phyloP scores from a whole-genome alignment of 2,888 invertebrate genomes.

The Siphlonurus alternatus region DNA sequence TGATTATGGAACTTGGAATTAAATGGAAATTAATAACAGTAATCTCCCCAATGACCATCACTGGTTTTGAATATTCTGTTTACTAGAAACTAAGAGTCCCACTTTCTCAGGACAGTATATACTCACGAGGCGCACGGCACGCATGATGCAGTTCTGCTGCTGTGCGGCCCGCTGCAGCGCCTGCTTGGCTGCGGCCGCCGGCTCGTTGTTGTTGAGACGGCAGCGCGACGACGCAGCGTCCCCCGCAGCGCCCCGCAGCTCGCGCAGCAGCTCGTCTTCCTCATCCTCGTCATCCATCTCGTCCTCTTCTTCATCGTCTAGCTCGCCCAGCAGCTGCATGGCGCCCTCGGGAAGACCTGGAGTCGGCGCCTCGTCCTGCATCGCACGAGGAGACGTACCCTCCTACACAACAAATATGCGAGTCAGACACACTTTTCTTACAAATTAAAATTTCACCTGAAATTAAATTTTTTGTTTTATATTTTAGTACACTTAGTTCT shows the following conservation, averaged over 20 bases:
- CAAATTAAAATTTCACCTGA: too few species aligned
- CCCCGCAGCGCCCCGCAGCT: not conserved
- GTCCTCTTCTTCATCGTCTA: not conserved
- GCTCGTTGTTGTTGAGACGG: constrained; percentile 1
- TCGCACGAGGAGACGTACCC: not conserved
- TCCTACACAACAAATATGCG: not conserved
- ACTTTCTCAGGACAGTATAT: too few species aligned
- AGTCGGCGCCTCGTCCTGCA: not conserved
- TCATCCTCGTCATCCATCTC: not conserved
- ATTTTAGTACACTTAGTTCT: too few species aligned
- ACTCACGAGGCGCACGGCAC: not conserved
- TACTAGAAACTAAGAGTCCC: too few species aligned
- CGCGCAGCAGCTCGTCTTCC: not conserved
- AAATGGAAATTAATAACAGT: too few species aligned
- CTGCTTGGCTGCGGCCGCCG: not conserved
- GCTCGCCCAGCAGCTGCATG: not conserved
- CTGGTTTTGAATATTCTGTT: too few species aligned
- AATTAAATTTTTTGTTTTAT: too few species aligned
- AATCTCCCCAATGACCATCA: too few species aligned
- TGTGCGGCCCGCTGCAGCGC: not conserved
- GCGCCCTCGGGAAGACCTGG: not conserved
- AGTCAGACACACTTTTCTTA: too few species aligned
- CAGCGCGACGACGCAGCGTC: not conserved
- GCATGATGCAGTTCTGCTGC: constrained; percentile 1
- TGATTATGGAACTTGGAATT: too few species aligned